Evolutionary conservation across 1,140 invertebrate species (phyloP).

Genomic region (Bombus soroeensis): DNA sequence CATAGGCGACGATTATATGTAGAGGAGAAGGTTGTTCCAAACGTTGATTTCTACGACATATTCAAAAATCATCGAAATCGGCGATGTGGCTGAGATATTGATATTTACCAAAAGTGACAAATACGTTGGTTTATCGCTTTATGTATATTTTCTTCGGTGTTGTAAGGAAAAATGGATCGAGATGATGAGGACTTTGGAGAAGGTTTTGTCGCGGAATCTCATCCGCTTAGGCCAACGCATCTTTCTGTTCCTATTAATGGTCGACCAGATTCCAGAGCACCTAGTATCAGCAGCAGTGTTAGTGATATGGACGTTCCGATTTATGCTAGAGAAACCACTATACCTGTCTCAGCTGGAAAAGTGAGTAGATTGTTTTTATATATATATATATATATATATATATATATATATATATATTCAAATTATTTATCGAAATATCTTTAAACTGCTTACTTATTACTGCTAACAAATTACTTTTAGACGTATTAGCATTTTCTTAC

Average conservation of each 20-base stretch:
- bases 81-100: too few species aligned
- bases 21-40: too few species aligned
- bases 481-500: neutral
- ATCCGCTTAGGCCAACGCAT: conserved; percentile 82
- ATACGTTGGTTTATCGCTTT: neutral
- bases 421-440: neutral
- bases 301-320: conserved; percentile 85
- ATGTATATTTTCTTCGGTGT: neutral
- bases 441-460: too few species aligned
- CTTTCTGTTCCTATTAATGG: conserved; percentile 80
- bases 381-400: neutral
- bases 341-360: conserved; percentile 75
- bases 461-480: neutral
- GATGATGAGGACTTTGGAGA: conserved; percentile 84
- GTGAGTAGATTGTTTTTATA: conserved; percentile 65
- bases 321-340: conserved; percentile 81
- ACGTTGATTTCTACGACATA: too few species aligned
- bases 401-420: neutral
- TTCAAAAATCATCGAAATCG: too few species aligned
- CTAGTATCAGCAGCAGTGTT: conserved; percentile 84
- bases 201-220: conserved; percentile 84
- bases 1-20: too few species aligned
- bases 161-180: conserved; percentile 77
- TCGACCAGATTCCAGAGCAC: conserved; percentile 77
- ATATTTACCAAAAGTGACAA: neutral